Evolutionary conservation across 2,113 vertebrate genomes (phyloP).

Genomic region (Otis tarda): DNA sequence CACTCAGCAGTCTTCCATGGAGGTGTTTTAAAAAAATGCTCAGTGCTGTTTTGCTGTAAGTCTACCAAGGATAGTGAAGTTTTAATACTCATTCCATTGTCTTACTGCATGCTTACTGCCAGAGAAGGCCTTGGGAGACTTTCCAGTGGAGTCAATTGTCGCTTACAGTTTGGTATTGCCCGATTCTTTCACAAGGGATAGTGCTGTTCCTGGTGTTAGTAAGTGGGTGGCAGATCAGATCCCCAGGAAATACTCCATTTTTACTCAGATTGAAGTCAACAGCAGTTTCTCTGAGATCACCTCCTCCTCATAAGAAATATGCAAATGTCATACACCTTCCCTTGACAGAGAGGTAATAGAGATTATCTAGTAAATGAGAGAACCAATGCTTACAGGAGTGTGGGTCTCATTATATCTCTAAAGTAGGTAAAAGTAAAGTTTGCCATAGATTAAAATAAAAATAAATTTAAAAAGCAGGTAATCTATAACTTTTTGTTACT

Average conservation of each 20-base stretch:
- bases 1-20: not conserved
- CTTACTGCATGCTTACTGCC: not conserved
- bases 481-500: not conserved
- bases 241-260: not conserved
- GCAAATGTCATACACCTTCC: not conserved
- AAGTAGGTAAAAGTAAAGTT: not conserved
- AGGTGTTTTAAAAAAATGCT: not conserved
- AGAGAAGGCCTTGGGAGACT: not conserved
- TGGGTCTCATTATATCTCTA: not conserved
- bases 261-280: not conserved
- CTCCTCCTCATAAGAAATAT: not conserved
- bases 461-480: not conserved
- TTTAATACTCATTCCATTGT: not conserved
- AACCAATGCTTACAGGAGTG: not conserved
- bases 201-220: not conserved
- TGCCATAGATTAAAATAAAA: not conserved
- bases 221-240: not conserved
- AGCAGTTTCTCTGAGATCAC: not conserved
- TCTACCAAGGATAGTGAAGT: not conserved
- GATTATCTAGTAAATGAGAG: not conserved
- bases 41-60: not conserved
- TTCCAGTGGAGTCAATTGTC: not conserved
- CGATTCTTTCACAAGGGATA: not conserved
- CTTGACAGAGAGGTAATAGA: not conserved
- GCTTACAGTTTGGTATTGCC: not conserved